Base-by-base conservation (phyloP, 2,888 invertebrate genomes). In the Ophioninae sp. region DNA sequence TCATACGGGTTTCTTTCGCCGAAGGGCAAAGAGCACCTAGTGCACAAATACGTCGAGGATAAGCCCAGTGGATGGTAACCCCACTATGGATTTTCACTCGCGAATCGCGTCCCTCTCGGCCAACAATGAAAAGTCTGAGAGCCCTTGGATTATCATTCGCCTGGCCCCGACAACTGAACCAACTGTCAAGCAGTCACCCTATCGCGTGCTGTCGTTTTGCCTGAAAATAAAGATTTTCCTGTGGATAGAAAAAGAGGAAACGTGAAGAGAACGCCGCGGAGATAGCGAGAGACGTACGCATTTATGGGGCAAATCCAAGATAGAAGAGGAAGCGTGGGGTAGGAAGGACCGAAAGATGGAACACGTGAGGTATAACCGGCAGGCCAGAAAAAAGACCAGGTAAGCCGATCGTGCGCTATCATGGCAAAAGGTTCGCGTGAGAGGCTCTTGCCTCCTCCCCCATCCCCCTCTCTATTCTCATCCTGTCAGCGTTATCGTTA, bases 1-100 rank as follows among this genome's bases (percentile, higher is more conserved):
- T 64, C 76, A 82, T 82, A 85, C 83, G 86, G 86, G 81, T 77
- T 76, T 64, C 13, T 39, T 79, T 77, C 81, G 56, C 30, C 56
- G 76, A 74, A 73, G 72, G 83, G 67, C 30, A 59, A 17, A 50
- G 67, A 73, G 23, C 72, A 70, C 44, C 59, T n/a, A 76, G 57
- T 59, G 61, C 69, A 57, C 59, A 70, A 50, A 67, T 56, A 79
- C 61, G 72, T 62, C 68, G 72, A 57, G 75, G 84, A 84, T 84
- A 84, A 84, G 84, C 79, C 7, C 79, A 77, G 70, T 79, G 67
- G 57, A 84, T 75, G 75, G 79, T 81, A 79, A 81, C 75, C 79
- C 23, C 70, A 67, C 69, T 87, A 88, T 87, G 84, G 86, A 88
- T 88, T 88, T 89, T 87, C 84, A 87, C 87, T 87, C 85, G 44